phyloP scores from a whole-genome alignment of 2,888 invertebrate genomes.

The Acleris sparsana region DNA sequence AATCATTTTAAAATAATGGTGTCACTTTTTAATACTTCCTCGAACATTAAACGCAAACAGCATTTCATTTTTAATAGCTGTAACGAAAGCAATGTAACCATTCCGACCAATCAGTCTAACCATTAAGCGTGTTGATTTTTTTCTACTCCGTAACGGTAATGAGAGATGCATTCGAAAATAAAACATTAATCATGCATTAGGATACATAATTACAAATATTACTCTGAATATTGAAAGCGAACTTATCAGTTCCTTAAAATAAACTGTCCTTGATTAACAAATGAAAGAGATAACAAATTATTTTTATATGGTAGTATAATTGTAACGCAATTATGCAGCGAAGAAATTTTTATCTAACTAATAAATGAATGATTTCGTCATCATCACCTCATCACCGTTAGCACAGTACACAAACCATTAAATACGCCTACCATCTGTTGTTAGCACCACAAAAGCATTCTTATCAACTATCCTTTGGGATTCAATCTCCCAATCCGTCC shows the following conservation, averaged over 20 bases:
- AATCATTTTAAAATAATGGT: too few relatives aligned
- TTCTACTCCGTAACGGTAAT: slow-evolving; percentile 45
- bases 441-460: slow-evolving; percentile 70
- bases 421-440: slow-evolving; percentile 50
- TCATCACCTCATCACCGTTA: slow-evolving; percentile 25
- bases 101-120: slow-evolving; percentile 32
- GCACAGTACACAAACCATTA: slow-evolving; percentile 21
- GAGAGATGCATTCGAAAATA: not conserved
- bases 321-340: too few relatives aligned
- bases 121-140: slow-evolving; percentile 61
- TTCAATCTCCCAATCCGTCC: slow-evolving; percentile 13
- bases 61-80: slow-evolving; percentile 12
- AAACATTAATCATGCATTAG: not conserved
- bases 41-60: not conserved
- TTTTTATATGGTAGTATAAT: too few relatives aligned
- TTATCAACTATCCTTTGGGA: slow-evolving; percentile 45
- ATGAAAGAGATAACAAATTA: too few relatives aligned
- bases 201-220: too few relatives aligned
- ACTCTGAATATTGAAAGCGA: too few relatives aligned
- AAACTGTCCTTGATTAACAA: too few relatives aligned
- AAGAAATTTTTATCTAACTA: too few relatives aligned
- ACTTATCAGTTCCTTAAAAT: too few relatives aligned
- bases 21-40: too few relatives aligned
- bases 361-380: not conserved
- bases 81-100: slow-evolving; percentile 23